These are phyloP conservation scores for Bhutanitis thaidina DNA, from an alignment of 2,888 invertebrate species.

Conservation along the genomic window DNA sequence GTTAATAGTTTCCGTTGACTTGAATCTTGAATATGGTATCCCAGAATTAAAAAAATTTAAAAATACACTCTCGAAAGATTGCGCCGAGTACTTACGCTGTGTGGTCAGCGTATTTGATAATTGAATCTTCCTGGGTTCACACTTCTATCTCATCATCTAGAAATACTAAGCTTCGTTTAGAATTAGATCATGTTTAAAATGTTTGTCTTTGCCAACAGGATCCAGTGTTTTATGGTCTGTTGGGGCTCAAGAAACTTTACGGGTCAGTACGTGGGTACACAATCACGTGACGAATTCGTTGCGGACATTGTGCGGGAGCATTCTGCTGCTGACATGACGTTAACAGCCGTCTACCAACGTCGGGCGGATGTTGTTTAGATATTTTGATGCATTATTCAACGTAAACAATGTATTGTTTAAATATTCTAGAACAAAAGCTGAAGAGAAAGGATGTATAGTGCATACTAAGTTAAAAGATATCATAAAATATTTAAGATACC, in stretches of 20 bases:
- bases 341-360: conserved; percentile 5
- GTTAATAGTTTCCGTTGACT: too few species aligned
- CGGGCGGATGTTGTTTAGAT: conserved; percentile 12
- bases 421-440: conserved; percentile 1
- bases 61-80: too few species aligned
- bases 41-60: too few species aligned
- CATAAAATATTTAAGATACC: too few species aligned
- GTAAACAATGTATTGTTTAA: conserved; percentile 14
- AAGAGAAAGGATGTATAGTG: background rate
- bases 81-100: too few species aligned
- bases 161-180: too few species aligned
- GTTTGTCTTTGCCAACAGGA: background rate
- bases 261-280: conserved; percentile 8
- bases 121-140: too few species aligned
- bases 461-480: background rate
- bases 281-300: conserved; percentile 12
- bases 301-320: conserved; percentile 8
- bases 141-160: too few species aligned
- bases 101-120: too few species aligned
- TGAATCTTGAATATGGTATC: too few species aligned
- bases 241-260: background rate
- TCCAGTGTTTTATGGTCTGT: background rate
- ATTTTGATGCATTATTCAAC: conserved; percentile 10
- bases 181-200: too few species aligned
- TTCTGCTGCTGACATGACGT: background rate